Conservation (phyloP, 2,888 invertebrate species). For the Lobophora halterata region DNA sequence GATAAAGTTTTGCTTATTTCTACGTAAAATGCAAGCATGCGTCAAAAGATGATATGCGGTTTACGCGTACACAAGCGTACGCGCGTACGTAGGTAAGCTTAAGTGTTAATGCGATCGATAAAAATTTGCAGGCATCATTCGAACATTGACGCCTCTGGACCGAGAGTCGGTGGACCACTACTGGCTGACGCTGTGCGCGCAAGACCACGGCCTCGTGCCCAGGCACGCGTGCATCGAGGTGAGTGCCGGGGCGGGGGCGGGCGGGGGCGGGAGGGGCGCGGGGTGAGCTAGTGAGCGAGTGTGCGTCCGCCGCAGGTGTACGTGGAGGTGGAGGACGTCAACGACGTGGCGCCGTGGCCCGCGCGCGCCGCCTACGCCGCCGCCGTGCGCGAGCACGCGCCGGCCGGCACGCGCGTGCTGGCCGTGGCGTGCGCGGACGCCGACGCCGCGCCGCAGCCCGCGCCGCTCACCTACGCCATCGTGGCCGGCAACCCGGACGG, state of each 20-base stretch:
- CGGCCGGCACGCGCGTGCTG: constrained; percentile 85
- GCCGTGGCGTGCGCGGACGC: constrained; percentile 90
- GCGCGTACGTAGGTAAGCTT: too few species aligned
- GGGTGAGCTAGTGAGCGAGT: too few species aligned
- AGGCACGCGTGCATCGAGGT: constrained; percentile 92
- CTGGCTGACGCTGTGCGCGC: constrained; percentile 97
- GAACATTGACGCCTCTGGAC: constrained; percentile 92
- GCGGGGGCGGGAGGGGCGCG: constrained; percentile 89
- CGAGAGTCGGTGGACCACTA: constrained; percentile 92
- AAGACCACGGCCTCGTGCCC: constrained; percentile 94
- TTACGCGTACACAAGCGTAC: too few species aligned
- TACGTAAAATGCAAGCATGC: too few species aligned
- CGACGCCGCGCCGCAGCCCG: constrained; percentile 85
- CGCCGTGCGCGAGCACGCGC: constrained; percentile 87
- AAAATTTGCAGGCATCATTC: constrained; percentile 89
- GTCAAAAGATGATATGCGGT: too few species aligned
- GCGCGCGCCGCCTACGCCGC: constrained; percentile 92
- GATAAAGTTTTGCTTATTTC: too few species aligned
- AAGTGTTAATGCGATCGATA: too few species aligned
- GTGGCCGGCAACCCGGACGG: constrained; percentile 95
- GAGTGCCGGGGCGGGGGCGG: constrained; percentile 45
- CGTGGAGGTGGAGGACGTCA: constrained; percentile 91
- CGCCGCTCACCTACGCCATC: constrained; percentile 88
- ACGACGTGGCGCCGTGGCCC: constrained; percentile 97
- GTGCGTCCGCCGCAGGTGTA: constrained; percentile 53